These are phyloP conservation scores for Polypedilum vanderplanki DNA, from an alignment of 1,140 invertebrate species.

Conservation along the genomic window DNA sequence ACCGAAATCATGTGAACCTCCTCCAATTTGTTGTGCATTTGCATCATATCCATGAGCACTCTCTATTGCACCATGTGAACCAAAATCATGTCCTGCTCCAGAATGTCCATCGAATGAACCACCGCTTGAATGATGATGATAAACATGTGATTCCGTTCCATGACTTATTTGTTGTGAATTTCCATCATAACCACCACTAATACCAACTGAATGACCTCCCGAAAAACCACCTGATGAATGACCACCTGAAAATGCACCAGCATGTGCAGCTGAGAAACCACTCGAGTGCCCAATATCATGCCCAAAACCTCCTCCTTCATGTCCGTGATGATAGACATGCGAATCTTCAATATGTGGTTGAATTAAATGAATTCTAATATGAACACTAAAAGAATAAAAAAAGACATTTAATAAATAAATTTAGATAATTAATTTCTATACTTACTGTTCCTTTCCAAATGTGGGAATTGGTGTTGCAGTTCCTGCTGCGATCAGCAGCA, in stretches of 20 bases:
- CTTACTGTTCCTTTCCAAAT: conserved; percentile 12
- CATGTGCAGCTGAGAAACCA: neutral
- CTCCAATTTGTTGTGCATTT: neutral
- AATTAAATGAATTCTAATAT: conserved; percentile 20
- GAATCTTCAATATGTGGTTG: conserved; percentile 11
- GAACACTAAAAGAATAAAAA: neutral
- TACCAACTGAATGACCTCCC: neutral
- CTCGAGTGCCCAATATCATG: neutral
- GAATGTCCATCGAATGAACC: neutral
- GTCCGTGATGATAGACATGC: neutral
- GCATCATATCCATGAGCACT: neutral
- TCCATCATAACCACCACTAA: neutral
- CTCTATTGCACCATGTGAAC: neutral
- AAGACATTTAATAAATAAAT: neutral
- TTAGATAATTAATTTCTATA: neutral
- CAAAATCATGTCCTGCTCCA: neutral
- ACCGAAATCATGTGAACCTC: neutral
- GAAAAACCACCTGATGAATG: neutral
- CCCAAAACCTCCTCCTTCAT: neutral
- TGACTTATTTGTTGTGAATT: neutral
- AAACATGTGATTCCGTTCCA: neutral
- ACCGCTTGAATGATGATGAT: neutral
- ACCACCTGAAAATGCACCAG: neutral
- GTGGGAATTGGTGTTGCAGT: neutral
- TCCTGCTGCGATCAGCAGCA: neutral